Evolutionary conservation across 2,797 vertebrate genomes (phyloP), one percentile per base, ranked within the genome.

Genomic region (Lerista edwardsae): DNA sequence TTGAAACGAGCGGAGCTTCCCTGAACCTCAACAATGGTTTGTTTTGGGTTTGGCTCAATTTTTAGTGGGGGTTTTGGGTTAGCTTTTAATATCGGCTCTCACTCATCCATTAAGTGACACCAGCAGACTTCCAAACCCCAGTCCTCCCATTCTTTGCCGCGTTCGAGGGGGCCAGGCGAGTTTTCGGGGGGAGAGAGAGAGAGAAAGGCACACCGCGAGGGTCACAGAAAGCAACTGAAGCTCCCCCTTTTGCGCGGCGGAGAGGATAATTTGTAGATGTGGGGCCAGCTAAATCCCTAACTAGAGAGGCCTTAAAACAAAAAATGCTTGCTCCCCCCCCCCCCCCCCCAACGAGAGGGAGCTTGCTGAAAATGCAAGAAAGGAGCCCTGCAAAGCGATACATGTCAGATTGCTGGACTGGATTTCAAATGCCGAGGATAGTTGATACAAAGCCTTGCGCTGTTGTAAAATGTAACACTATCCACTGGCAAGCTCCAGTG

Each of bases 391-490:
- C 88, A 88, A 92, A 95, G 95, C 36, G 75, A 91, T 94, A 95
- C 95, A 94, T 96, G 96, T 95, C 80, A 62, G 96, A 95, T 95
- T 87, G 94, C 94, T 96, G 96, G 95, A 94, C 93, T 90, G 93
- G 88, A 92, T 95, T 95, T 94, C 93, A 94, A 87, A 96, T 96
- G 94, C 95, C 96, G 92, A 90, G 93, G 96, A 96, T 95, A 95
- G 94, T 96, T 96, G 95, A 94, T 94, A 93, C 93, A 93, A 95
- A 96, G 92, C 89, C 94, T 94, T 80, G 75, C 90, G 91, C 93
- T 94, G 94, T 93, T 96, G 94, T 96, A 95, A 96, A 95, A 94
- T 94, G 94, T 94, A 96, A 95, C 94, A 94, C 91, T 91, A 96
- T 94, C 94, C 92, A 92, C 93, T 91, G 93, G 94, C 93, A 92